Evolutionary conservation across 2,113 vertebrate species (phyloP).

Genomic region (Odobenus rosmarus): DNA sequence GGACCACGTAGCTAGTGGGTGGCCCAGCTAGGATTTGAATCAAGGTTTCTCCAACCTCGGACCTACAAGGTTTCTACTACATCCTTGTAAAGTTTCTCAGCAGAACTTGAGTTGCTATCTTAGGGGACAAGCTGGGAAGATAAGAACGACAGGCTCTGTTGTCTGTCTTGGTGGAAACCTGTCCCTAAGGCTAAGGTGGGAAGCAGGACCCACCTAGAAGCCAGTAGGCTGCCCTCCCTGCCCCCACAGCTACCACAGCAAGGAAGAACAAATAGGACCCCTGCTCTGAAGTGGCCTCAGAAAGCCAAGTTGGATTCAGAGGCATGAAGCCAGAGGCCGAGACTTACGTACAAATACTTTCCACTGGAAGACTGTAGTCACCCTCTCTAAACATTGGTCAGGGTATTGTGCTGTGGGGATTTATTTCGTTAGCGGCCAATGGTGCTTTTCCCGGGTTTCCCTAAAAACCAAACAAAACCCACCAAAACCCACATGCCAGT

Average conservation of each 20-base stretch:
- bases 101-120: not conserved
- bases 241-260: rapidly evolving
- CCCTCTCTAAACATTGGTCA: not conserved
- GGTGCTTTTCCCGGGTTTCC: not conserved
- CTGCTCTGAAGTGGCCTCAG: rapidly evolving
- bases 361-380: not conserved
- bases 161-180: not conserved
- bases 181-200: not conserved
- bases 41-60: not conserved
- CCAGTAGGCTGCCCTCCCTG: not conserved
- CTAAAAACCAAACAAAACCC: not conserved
- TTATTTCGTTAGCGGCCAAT: not conserved
- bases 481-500: not conserved
- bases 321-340: not conserved
- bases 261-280: not conserved
- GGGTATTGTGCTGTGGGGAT: not conserved
- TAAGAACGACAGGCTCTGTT: not conserved
- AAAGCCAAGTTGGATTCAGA: not conserved
- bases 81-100: not conserved
- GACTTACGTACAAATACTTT: not conserved
- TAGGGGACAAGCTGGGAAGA: not conserved
- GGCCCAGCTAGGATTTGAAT: not conserved
- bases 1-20: not conserved
- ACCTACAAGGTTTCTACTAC: too few relatives aligned
- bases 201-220: not conserved